phyloP scores from a whole-genome alignment of 1,140 invertebrate genomes.

The Diorhabda elongata region DNA sequence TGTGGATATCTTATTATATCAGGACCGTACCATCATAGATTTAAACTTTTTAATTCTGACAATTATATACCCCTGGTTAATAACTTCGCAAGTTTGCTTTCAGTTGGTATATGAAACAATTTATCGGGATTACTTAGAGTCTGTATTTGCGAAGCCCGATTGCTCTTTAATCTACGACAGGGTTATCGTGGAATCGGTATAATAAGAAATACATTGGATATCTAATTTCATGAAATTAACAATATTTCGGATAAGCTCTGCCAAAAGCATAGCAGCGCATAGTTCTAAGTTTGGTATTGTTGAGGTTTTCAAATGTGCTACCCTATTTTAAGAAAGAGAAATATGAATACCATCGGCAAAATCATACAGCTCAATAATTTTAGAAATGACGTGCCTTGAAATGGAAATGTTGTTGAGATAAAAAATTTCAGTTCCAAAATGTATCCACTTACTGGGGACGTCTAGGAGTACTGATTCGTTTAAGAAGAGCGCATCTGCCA shows the following conservation, averaged over 20 bases:
- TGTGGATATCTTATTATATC: too few relatives aligned
- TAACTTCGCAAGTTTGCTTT: constrained; percentile 22
- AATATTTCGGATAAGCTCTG: not conserved
- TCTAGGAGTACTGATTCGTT: too few relatives aligned
- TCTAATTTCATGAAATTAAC: not conserved
- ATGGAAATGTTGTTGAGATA: constrained; percentile 14
- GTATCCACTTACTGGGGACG: too few relatives aligned
- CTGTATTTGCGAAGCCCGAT: constrained; percentile 22
- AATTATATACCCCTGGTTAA: constrained; percentile 13
- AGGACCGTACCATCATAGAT: constrained; percentile 9
- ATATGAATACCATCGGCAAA: not conserved
- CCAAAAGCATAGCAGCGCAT: constrained; percentile 22
- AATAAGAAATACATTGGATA: not conserved
- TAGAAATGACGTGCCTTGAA: constrained; percentile 7
- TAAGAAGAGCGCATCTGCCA: too few relatives aligned
- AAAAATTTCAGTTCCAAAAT: too few relatives aligned
- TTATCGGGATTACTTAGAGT: not conserved
- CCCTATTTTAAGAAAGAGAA: constrained; percentile 37
- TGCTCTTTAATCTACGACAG: constrained; percentile 31
- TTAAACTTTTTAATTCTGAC: not conserved
- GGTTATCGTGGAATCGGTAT: constrained; percentile 10
- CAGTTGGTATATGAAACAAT: constrained; percentile 14
- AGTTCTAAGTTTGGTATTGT: constrained; percentile 42
- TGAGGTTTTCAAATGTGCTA: constrained; percentile 42
- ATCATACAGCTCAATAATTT: not conserved